Evolutionary conservation across 2,888 invertebrate species (phyloP).

Genomic region (Atethmia centrago): DNA sequence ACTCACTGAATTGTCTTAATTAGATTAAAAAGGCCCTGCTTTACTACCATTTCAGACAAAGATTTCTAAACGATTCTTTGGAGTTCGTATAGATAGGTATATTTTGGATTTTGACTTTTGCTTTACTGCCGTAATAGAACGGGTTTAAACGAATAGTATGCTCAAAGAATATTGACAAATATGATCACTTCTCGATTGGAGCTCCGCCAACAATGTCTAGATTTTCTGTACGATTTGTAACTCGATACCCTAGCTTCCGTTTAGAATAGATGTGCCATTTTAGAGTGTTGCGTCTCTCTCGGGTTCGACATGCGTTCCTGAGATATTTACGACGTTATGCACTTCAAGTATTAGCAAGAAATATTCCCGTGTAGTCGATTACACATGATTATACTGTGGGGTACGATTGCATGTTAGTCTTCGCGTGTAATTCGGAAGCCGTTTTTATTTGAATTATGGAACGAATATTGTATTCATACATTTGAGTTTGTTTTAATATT

Average conservation of each 20-base stretch:
- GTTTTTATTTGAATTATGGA: slow-evolving; percentile 62
- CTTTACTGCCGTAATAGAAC: slow-evolving; percentile 64
- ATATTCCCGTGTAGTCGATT: slow-evolving; percentile 66
- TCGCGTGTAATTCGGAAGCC: slow-evolving; percentile 59
- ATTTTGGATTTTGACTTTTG: slow-evolving; percentile 67
- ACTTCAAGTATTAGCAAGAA: slow-evolving; percentile 77
- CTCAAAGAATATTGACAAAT: slow-evolving; percentile 90
- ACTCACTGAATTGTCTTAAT: slow-evolving; percentile 86
- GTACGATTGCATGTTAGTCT: slow-evolving; percentile 64
- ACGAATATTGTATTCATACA: slow-evolving; percentile 66
- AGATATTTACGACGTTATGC: slow-evolving; percentile 84
- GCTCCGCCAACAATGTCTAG: slow-evolving; percentile 86
- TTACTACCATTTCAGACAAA: slow-evolving; percentile 74
- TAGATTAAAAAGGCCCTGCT: slow-evolving; percentile 81
- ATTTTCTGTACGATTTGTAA: slow-evolving; percentile 89
- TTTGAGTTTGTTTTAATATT: slow-evolving; percentile 73
- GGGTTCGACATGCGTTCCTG: slow-evolving; percentile 82
- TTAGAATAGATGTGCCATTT: slow-evolving; percentile 88
- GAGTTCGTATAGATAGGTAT: slow-evolving; percentile 59
- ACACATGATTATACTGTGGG: slow-evolving; percentile 56
- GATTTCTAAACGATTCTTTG: slow-evolving; percentile 63
- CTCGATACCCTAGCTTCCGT: slow-evolving; percentile 86
- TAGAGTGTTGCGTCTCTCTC: slow-evolving; percentile 83
- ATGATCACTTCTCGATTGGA: slow-evolving; percentile 90
- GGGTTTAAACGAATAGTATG: slow-evolving; percentile 84